Conservation (phyloP, 1,140 invertebrate genomes). For the Drusus annulatus region DNA sequence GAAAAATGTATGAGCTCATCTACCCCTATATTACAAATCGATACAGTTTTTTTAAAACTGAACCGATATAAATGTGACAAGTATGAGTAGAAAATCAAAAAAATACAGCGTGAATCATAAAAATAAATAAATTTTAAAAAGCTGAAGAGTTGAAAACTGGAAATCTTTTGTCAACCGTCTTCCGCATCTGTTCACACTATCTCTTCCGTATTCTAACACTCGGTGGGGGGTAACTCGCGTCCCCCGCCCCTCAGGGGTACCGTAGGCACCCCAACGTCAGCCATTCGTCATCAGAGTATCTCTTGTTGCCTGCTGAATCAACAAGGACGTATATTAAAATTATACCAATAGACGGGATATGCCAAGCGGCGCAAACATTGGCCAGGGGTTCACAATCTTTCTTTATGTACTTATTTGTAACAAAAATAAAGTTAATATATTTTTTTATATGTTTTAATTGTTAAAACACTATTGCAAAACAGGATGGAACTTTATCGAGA, state of each 20-base stretch:
- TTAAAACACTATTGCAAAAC: too few relatives aligned
- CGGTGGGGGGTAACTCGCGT: not conserved
- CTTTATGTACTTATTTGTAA: too few relatives aligned
- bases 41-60: too few relatives aligned
- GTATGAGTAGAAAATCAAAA: too few relatives aligned
- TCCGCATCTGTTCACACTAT: conserved; percentile 5
- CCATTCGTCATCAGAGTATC: conserved; percentile 49
- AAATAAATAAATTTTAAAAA: not conserved
- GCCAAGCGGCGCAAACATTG: conserved; percentile 27
- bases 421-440: too few relatives aligned
- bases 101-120: too few relatives aligned
- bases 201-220: not conserved
- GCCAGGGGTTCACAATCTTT: conserved; percentile 11
- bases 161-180: conserved; percentile 1
- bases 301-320: conserved; percentile 50
- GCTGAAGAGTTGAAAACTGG: not conserved
- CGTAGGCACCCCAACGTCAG: conserved; percentile 18
- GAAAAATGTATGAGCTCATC: too few relatives aligned
- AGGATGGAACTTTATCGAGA: too few relatives aligned
- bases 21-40: too few relatives aligned
- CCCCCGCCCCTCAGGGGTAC: not conserved
- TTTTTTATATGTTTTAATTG: too few relatives aligned
- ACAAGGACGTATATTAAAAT: conserved; percentile 56
- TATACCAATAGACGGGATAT: conserved; percentile 50
- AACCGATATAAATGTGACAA: too few relatives aligned